A percentile compares a stretch with the other conserved stretches of the same genome.
These are phyloP conservation scores for Pachycephus smyrnensis DNA, from an alignment of 2,888 invertebrate species.

Conservation along the genomic window DNA sequence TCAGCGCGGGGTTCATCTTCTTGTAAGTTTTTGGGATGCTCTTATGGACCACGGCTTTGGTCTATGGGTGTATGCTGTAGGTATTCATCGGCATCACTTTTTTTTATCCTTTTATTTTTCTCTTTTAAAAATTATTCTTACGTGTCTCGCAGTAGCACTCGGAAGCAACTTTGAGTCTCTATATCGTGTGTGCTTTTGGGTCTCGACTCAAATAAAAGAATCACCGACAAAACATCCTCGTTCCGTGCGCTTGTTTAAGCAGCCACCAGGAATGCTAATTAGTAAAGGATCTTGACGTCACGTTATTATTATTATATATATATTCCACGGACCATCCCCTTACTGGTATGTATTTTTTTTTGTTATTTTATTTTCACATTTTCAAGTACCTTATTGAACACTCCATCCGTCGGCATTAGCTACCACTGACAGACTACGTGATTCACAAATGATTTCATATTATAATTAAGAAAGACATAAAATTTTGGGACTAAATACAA, in stretches of 20 bases:
- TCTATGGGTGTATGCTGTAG: background rate
- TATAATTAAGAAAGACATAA: background rate
- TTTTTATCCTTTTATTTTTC: background rate
- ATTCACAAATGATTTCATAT: background rate
- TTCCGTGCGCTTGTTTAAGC: constrained; percentile 22
- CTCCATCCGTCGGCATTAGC: background rate
- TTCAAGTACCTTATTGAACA: background rate
- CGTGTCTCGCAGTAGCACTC: constrained; percentile 3
- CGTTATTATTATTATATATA: background rate
- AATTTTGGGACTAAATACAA: background rate
- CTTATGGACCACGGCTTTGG: background rate
- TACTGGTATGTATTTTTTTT: background rate
- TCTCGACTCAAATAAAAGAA: constrained; percentile 22
- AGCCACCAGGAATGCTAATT: constrained; percentile 24
- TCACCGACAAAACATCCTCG: constrained; percentile 20
- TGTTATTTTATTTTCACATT: background rate
- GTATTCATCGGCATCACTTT: background rate
- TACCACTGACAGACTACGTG: background rate
- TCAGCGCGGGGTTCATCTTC: constrained; percentile 7
- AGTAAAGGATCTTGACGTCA: constrained; percentile 6
- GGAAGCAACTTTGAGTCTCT: constrained; percentile 7
- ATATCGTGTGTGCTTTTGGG: constrained; percentile 11
- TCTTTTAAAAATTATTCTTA: background rate
- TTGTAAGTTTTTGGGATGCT: background rate
- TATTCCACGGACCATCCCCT: background rate